phyloP scores from a whole-genome alignment of 1,140 invertebrate genomes.

The Coenobita brevimanus region DNA sequence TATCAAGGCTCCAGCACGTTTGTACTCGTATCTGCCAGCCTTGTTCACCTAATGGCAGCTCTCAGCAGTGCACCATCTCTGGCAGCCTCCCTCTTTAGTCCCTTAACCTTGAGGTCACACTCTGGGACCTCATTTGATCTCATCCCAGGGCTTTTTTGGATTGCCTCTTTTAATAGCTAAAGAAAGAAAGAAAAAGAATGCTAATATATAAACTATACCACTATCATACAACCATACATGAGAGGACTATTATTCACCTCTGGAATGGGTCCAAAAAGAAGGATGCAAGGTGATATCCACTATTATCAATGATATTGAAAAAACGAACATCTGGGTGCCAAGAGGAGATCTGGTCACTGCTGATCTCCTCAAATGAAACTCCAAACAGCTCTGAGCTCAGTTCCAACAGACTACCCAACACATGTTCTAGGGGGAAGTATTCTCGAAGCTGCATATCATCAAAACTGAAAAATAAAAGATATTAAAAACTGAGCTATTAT shows the following conservation, averaged over 20 bases:
- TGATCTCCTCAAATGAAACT: constrained; percentile 81
- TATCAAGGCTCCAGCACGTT: too few relatives aligned
- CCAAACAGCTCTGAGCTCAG: constrained; percentile 86
- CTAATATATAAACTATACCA: too few relatives aligned
- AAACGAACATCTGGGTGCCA: constrained; percentile 92
- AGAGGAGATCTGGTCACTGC: constrained; percentile 76
- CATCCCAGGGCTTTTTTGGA: too few relatives aligned
- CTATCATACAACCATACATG: neutral
- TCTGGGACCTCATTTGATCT: too few relatives aligned
- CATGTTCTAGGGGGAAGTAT: constrained; percentile 88
- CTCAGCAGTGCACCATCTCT: too few relatives aligned
- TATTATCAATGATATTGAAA: constrained; percentile 86
- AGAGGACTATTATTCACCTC: constrained; percentile 73
- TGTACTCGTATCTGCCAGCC: too few relatives aligned
- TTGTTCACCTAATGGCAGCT: too few relatives aligned
- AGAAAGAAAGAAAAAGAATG: too few relatives aligned
- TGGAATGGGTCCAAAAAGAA: constrained; percentile 90
- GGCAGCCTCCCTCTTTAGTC: too few relatives aligned
- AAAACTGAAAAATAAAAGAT: constrained; percentile 73
- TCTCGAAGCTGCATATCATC: constrained; percentile 83
- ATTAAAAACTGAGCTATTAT: neutral
- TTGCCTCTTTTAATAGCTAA: too few relatives aligned
- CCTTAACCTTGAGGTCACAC: too few relatives aligned
- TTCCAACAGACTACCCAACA: constrained; percentile 84
- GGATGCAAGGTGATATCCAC: constrained; percentile 81